Evolutionary conservation across 2,888 invertebrate species (phyloP).

Genomic region (Ceriagrion tenellum): DNA sequence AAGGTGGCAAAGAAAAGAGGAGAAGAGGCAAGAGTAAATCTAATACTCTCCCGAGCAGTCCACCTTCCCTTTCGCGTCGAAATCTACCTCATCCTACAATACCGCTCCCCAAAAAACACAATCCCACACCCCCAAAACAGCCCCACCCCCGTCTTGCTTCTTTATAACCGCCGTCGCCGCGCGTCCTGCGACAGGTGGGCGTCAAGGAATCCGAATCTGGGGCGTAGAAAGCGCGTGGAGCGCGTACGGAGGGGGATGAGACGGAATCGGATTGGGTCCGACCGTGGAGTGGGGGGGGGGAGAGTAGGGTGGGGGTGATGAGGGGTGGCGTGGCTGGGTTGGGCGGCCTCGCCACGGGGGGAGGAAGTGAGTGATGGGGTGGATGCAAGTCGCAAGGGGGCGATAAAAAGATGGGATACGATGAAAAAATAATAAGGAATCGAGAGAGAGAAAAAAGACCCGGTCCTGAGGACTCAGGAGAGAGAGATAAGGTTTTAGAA

Average conservation of each 20-base stretch:
- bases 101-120: neutral
- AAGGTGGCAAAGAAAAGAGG: neutral
- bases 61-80: neutral
- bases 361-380: conserved; percentile 27
- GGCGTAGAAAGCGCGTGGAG: conserved; percentile 57
- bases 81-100: neutral
- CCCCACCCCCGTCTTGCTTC: neutral
- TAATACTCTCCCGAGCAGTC: too few relatives aligned
- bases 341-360: neutral
- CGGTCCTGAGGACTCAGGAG: neutral
- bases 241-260: neutral
- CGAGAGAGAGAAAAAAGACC: neutral
- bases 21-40: neutral
- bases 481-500: conserved; percentile 15
- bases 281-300: neutral
- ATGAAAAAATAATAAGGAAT: neutral
- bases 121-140: neutral
- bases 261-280: neutral
- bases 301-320: neutral
- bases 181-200: conserved; percentile 53
- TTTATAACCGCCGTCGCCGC: neutral
- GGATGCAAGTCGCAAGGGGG: neutral
- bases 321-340: neutral
- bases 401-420: conserved; percentile 3
- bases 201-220: conserved; percentile 51